Evolutionary conservation across 1,140 invertebrate genomes (phyloP).

Genomic region (Zaprionus nigranus): DNA sequence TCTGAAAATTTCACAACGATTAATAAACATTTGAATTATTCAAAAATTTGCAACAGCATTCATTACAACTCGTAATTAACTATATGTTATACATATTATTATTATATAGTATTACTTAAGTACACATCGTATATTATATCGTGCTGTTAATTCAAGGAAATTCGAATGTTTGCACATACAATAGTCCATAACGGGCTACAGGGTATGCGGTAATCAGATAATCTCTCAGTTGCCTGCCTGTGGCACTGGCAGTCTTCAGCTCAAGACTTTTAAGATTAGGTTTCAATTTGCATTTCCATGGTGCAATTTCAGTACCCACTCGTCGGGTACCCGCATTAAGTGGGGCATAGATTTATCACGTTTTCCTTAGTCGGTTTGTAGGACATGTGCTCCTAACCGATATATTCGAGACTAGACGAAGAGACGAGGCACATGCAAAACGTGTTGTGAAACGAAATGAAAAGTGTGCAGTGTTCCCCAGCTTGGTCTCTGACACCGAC

Average conservation of each 20-base stretch:
- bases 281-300: conserved; percentile 79
- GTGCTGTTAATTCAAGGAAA: conserved; percentile 5
- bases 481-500: conserved; percentile 2
- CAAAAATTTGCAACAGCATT: not conserved
- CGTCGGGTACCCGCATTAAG: conserved; percentile 49
- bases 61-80: not conserved
- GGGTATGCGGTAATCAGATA: conserved; percentile 11
- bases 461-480: conserved; percentile 36
- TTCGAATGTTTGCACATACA: conserved; percentile 2
- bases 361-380: conserved; percentile 79
- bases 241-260: conserved; percentile 34
- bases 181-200: not conserved
- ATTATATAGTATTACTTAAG: conserved; percentile 2
- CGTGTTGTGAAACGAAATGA: conserved; percentile 53
- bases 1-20: not conserved
- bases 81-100: not conserved
- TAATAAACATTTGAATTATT: not conserved
- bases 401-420: conserved; percentile 45
- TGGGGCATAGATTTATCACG: conserved; percentile 78
- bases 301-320: conserved; percentile 62
- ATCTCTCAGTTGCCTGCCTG: conserved; percentile 19
- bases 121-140: not conserved
- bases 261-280: conserved; percentile 63
- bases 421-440: conserved; percentile 32
- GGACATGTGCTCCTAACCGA: conserved; percentile 82